Percentiles rank a stretch among this genome's conserved stretches.
phyloP scores from a whole-genome alignment of 2,888 invertebrate genomes.

The Gortyna flavago region DNA sequence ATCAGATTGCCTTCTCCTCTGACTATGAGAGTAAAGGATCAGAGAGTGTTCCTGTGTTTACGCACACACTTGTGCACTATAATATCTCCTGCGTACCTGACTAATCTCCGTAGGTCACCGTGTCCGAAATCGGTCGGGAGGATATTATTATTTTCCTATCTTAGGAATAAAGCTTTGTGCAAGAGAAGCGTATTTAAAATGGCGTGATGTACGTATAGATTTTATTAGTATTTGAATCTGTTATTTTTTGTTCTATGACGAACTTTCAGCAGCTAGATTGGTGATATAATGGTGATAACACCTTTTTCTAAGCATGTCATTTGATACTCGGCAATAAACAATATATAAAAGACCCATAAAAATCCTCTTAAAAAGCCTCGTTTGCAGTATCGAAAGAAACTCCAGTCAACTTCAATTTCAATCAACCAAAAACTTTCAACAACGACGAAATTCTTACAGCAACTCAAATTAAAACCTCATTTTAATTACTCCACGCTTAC shows the following conservation, averaged over 20 bases:
- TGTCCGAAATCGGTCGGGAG: too few species aligned
- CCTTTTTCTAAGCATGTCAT: not conserved
- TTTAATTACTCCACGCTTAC: conserved; percentile 36
- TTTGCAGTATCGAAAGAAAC: not conserved
- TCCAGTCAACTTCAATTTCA: not conserved
- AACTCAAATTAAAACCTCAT: conserved; percentile 7
- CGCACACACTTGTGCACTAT: too few species aligned
- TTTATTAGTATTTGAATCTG: not conserved
- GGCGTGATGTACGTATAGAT: not conserved
- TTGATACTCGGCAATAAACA: not conserved
- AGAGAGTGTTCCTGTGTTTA: too few species aligned
- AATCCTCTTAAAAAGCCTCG: too few species aligned
- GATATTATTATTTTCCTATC: not conserved
- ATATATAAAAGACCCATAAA: not conserved
- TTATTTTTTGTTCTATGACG: not conserved
- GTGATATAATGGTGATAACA: not conserved
- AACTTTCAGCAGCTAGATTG: not conserved
- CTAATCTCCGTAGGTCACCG: too few species aligned
- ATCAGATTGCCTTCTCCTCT: too few species aligned
- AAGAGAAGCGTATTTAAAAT: not conserved
- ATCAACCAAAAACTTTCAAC: not conserved
- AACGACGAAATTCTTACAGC: not conserved
- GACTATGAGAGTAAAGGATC: too few species aligned
- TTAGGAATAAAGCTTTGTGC: not conserved
- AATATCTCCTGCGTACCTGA: too few species aligned